Evolutionary conservation across 1,140 invertebrate species (phyloP), one percentile per base, ranked within the genome.

Genomic region (Pseudobourletiella spinata): DNA sequence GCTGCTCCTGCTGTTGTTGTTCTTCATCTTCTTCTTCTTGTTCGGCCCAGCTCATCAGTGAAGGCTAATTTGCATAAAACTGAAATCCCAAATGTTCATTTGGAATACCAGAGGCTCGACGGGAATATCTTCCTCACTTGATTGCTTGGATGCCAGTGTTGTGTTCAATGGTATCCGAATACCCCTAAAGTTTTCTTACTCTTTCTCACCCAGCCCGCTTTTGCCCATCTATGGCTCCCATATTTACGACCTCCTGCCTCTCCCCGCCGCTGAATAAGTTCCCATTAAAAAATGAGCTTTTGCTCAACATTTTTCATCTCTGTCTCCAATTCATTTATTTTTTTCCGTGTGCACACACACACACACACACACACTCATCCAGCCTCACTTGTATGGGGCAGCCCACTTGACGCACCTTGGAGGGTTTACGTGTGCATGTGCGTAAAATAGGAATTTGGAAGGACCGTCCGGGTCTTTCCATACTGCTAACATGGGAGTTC

Each of bases 31-130:
- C 8, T 39, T 39, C 32, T 39, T 39, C 32, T 39, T 39, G 8
- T 39, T n/a, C 8, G 32, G 32, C 8, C 8, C 32, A 39, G n/a
- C 48, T 51, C 48, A 51, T 39, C 32, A 39, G 32, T 8, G n/a
- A 11, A 18, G 22, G 11, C 46, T 50, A 11, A 50, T 56, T 56
- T 56, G 32, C 25, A 56, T 56, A 56, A 56, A 56, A 56, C 6
- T 29, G 29, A 32, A 56, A 56, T 56, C 52, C 20, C 28, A 32
- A 24, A 4, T 22, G 52, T 30, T 56, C 52, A 56, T 56, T 56
- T 32, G 32, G 39, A 56, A 51, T 51, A 51, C 48, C 48, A 51
- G 44, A 22, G n/a, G n/a, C 32, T 39, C n/a, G 8, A 39, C n/a
- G 32, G 32, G n/a, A 11, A 39, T 39, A 11, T 39, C 32, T n/a